Conservation (phyloP, 2,113 vertebrate genomes). For the Mustela nigripes region DNA sequence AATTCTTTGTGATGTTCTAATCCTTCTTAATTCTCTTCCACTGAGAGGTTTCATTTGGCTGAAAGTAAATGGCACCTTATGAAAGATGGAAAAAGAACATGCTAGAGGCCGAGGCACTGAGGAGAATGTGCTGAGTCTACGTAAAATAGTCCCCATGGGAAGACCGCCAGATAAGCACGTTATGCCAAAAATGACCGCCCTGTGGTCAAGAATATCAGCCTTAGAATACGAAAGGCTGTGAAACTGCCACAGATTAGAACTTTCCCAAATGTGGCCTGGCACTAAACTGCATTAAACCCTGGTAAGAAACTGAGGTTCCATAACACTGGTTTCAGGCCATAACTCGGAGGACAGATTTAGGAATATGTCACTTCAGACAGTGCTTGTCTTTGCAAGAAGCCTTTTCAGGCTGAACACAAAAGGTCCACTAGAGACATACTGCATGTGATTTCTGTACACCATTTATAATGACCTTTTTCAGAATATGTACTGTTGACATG, state of each 20-base stretch:
- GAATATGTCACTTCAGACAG: neutral
- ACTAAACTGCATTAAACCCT: neutral
- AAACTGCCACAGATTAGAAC: neutral
- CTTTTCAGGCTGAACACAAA: neutral
- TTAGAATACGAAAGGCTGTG: neutral
- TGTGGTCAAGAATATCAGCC: neutral
- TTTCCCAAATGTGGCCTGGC: neutral
- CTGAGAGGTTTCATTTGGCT: neutral
- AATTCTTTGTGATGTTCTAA: neutral
- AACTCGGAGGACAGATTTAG: neutral
- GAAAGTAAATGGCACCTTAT: constrained; percentile 20
- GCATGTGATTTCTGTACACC: neutral
- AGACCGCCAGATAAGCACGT: neutral
- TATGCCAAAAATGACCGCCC: neutral
- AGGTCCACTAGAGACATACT: neutral
- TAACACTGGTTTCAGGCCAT: neutral
- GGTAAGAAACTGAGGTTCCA: neutral
- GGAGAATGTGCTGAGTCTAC: neutral
- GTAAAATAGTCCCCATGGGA: neutral
- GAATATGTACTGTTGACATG: constrained; percentile 31
- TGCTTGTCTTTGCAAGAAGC: neutral
- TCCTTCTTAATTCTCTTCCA: constrained; percentile 1
- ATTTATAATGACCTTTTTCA: constrained; percentile 24
- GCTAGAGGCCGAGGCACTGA: neutral
- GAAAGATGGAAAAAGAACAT: neutral